Percentiles rank a stretch among this genome's conserved stretches.
These are phyloP conservation scores for Caenorhabditis japonica DNA, from an alignment of 2,888 invertebrate genomes.

Conservation along the genomic window DNA sequence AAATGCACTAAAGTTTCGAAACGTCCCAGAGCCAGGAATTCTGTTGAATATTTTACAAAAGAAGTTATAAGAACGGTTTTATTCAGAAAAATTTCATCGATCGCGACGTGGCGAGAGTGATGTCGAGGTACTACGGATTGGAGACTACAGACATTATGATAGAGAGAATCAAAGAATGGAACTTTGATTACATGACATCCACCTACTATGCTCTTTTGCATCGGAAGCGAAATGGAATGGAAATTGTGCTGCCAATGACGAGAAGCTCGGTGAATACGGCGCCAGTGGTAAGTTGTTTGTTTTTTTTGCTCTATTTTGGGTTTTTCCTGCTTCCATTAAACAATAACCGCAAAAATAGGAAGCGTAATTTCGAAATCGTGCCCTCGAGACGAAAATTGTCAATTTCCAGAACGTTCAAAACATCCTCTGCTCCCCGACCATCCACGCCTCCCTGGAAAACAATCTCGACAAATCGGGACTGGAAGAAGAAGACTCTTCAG, in stretches of 20 bases:
- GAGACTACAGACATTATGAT: slow-evolving; percentile 41
- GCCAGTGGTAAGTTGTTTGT: slow-evolving; percentile 10
- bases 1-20: no score
- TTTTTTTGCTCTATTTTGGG: no score
- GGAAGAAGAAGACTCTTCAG: slow-evolving; percentile 38
- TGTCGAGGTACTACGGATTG: slow-evolving; percentile 80
- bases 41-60: not conserved
- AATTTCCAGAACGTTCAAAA: slow-evolving; percentile 54
- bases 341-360: no score
- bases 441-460: slow-evolving; percentile 79
- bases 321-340: no score
- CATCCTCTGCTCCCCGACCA: slow-evolving; percentile 73
- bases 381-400: no score
- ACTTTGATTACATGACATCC: slow-evolving; percentile 84
- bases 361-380: no score
- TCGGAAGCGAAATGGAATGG: slow-evolving; percentile 81
- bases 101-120: slow-evolving; percentile 81
- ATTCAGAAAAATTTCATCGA: slow-evolving; percentile 79
- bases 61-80: slow-evolving; percentile 2
- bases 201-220: slow-evolving; percentile 84
- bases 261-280: slow-evolving; percentile 20
- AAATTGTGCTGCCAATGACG: slow-evolving; percentile 78
- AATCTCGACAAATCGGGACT: slow-evolving; percentile 77
- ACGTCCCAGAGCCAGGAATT: no score
- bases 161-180: slow-evolving; percentile 79